Base-by-base conservation (phyloP, 2,888 invertebrate species). In the Gibbula magus region DNA sequence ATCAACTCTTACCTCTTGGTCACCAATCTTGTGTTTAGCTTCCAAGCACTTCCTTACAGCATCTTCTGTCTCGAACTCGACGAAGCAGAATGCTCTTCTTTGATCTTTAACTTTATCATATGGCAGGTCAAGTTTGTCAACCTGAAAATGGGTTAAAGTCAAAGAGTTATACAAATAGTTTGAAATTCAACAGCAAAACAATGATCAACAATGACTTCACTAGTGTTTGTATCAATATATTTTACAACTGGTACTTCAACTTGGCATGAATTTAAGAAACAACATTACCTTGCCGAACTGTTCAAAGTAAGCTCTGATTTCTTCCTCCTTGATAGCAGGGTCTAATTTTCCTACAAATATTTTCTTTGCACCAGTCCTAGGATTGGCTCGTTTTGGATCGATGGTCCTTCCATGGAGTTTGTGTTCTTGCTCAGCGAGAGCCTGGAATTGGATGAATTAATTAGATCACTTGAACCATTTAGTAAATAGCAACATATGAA, bases 91-190 rank as follows among this genome's bases (percentile, higher is more conserved):
- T 83, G 97, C 97, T 94, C 98, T 97, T 90, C 98, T 95, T 93
- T 98, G 97, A 93, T 97, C 98, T 95, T 98, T 98, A 93, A 96
- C 96, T 94, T 98, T 98, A 93, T 99, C 99, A 91, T 97, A 98
- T 81, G 99, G 99, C 96, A 98, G 96, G 94, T 99, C 99, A 80
- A 98, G 96, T 91, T 98, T 97, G 83, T 97, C 96, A 90, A 98
- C 97, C 98, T 98, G 84, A 20, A 84, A 85, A 66, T 18, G 51
- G n/a, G n/a, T n/a, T n/a, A n/a, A 13, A 45, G 13, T 10, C 45
- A 5, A 1, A 45, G n/a, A 45, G 5, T 45, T 45, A 10, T 8
- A 10, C 13, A 45, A 45, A 45, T 4, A 45, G 7, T 35, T 3
- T 35, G 3, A 3, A 35, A 35, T 35, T 35, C 7, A 5, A 35